Conservation (phyloP, 2,888 invertebrate genomes). For the Phorcus lineatus region DNA sequence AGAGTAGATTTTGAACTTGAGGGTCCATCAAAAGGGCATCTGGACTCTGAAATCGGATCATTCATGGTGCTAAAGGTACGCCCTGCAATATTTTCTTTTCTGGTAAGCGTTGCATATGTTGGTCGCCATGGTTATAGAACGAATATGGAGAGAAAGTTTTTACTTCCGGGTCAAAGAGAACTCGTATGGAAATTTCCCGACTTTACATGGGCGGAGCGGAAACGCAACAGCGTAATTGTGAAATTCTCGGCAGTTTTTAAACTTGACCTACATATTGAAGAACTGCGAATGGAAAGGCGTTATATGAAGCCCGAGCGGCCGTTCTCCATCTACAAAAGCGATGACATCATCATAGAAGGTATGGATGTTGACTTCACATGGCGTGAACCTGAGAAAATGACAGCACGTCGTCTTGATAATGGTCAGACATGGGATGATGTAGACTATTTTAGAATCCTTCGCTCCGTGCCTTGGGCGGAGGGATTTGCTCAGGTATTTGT, state of each 20-base stretch:
- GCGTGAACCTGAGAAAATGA: conserved; percentile 54
- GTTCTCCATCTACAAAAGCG: conserved; percentile 40
- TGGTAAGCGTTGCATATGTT: neutral
- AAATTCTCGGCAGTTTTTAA: conserved; percentile 29
- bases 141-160: neutral
- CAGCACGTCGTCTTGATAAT: conserved; percentile 36
- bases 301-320: conserved; percentile 38
- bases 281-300: conserved; percentile 46
- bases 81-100: neutral
- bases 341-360: conserved; percentile 45
- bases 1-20: conserved; percentile 39
- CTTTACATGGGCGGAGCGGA: conserved; percentile 47
- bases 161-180: conserved; percentile 26
- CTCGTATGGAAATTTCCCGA: conserved; percentile 46
- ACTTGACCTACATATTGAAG: conserved; percentile 32
- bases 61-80: conserved; percentile 34
- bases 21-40: conserved; percentile 46
- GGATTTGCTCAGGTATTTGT: conserved; percentile 56
- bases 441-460: conserved; percentile 50
- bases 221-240: conserved; percentile 43
- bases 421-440: conserved; percentile 33
- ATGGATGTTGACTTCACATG: conserved; percentile 58
- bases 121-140: conserved; percentile 32
- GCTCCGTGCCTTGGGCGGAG: conserved; percentile 49
- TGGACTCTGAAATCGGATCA: conserved; percentile 55